A percentile compares a stretch with the other conserved stretches of the same genome.
Evolutionary conservation across 2,888 invertebrate species (phyloP).

Genomic region (Torymus auratus): DNA sequence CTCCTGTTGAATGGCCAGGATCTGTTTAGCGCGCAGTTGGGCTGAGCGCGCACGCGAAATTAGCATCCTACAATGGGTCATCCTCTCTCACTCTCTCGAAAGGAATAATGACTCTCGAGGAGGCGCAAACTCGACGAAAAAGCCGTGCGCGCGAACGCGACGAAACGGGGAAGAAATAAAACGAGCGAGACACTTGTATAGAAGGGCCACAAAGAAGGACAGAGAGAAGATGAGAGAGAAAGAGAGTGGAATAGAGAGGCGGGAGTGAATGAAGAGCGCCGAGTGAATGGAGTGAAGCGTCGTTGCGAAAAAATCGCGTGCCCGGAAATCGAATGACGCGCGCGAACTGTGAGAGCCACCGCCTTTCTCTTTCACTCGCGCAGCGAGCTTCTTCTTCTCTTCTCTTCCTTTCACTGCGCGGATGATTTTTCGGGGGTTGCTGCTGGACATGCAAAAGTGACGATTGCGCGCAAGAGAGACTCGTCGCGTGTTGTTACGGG

Average conservation of each 20-base stretch:
- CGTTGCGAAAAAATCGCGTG: slow-evolving; percentile 45
- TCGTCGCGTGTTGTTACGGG: not conserved
- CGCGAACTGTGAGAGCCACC: too few relatives aligned
- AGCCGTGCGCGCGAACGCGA: not conserved
- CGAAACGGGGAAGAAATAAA: not conserved
- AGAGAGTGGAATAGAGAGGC: slow-evolving; percentile 17
- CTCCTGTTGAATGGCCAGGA: slow-evolving; percentile 1
- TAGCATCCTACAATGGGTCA: slow-evolving; percentile 41
- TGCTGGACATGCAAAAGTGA: too few relatives aligned
- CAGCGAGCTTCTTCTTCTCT: too few relatives aligned
- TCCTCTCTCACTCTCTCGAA: not conserved
- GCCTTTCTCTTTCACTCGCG: too few relatives aligned
- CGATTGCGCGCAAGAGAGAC: too few relatives aligned
- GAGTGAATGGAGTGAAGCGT: not conserved
- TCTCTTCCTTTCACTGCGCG: too few relatives aligned
- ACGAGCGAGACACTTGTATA: not conserved
- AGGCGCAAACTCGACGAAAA: slow-evolving; percentile 12
- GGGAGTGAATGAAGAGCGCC: not conserved
- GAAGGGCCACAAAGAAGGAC: not conserved
- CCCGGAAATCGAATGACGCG: slow-evolving; percentile 44
- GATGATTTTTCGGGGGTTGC: too few relatives aligned
- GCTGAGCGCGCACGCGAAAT: slow-evolving; percentile 27
- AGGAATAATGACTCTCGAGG: not conserved
- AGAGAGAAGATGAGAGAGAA: slow-evolving; percentile 3
- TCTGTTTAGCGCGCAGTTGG: slow-evolving; percentile 31